Percentiles rank a stretch among this genome's conserved stretches.
phyloP scores from a whole-genome alignment of 2,113 vertebrate genomes.

The Myodes glareolus region DNA sequence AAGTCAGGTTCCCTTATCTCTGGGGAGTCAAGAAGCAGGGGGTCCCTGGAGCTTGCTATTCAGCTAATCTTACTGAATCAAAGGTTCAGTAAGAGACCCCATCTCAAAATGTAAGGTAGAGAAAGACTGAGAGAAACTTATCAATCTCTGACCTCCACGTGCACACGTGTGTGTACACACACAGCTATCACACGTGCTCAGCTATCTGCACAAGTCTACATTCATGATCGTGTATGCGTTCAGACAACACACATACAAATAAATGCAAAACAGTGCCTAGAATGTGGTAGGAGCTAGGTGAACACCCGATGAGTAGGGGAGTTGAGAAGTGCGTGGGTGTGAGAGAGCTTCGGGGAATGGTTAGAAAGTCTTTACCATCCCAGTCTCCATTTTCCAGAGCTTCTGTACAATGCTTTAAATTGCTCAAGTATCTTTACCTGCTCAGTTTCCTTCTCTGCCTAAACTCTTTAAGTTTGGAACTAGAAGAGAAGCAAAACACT shows the following conservation, averaged over 20 bases:
- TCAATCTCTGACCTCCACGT: not conserved
- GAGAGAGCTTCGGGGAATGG: not conserved
- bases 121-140: not conserved
- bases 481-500: not conserved
- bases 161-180: not conserved
- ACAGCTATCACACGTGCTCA: not conserved
- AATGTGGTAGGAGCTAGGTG: not conserved
- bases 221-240: no score
- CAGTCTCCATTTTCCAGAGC: not conserved
- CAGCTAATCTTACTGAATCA: not conserved
- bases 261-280: not conserved
- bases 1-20: not conserved
- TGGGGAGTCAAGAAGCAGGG: no score
- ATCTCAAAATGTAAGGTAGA: not conserved
- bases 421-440: not conserved
- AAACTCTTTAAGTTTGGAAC: slow-evolving; percentile 12
- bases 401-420: not conserved
- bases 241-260: not conserved
- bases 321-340: not conserved
- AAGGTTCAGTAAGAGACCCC: not conserved
- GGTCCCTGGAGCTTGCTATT: not conserved
- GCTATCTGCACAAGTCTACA: not conserved
- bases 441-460: not conserved
- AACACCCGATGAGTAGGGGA: not conserved
- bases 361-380: not conserved